These are phyloP conservation scores for Coelogynopora nodosa DNA, from an alignment of 2,888 invertebrate species.

Conservation along the genomic window DNA sequence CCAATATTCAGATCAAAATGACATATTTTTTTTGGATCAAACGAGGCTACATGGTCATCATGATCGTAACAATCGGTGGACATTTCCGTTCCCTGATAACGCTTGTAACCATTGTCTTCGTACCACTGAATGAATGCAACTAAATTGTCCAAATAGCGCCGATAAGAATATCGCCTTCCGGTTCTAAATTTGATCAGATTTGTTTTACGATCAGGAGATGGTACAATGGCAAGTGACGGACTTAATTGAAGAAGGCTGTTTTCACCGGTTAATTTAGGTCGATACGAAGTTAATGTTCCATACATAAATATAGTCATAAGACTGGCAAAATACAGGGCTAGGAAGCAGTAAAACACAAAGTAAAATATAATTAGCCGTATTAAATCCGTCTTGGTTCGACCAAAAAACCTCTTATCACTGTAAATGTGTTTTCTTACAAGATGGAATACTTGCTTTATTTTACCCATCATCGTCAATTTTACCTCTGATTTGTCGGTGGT, in stretches of 20 bases:
- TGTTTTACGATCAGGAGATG: conserved; percentile 39
- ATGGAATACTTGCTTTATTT: not conserved
- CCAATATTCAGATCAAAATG: not conserved
- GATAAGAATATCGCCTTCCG: not conserved
- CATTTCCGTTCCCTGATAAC: not conserved
- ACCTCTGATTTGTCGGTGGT: too few species aligned
- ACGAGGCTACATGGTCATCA: not conserved
- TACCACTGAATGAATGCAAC: conserved; percentile 40
- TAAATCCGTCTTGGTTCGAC: not conserved
- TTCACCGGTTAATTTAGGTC: conserved; percentile 39
- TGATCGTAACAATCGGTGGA: not conserved
- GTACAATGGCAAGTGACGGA: conserved; percentile 33
- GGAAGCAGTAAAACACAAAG: not conserved
- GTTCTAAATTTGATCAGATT: conserved; percentile 7
- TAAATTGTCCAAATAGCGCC: conserved; percentile 16
- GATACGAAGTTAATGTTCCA: not conserved
- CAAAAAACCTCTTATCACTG: not conserved
- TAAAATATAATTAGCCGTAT: not conserved
- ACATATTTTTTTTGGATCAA: not conserved
- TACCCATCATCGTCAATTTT: not conserved
- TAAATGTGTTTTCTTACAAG: not conserved
- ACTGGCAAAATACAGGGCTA: not conserved
- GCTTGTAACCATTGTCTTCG: conserved; percentile 16
- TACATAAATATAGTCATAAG: not conserved
- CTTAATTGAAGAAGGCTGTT: conserved; percentile 27